Base-by-base conservation (phyloP, 1,140 invertebrate genomes). In the Zaprionus lachaisei region DNA sequence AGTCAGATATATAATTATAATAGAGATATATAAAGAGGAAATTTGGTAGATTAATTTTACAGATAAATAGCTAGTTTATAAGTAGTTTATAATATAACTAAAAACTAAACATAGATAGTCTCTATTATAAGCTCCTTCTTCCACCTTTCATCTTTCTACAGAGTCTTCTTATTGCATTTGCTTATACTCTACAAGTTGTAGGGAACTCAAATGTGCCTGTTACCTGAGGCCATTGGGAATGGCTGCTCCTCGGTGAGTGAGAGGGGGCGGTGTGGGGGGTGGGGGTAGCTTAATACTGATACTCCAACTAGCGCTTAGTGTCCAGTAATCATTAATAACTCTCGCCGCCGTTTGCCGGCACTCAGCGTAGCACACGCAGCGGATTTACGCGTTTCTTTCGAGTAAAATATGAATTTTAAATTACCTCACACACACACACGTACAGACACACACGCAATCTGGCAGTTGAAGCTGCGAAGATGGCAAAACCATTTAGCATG, bases 351-450 rank as follows among this genome's bases (percentile, higher is more conserved):
- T 66, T 84, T 56, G 81, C 81, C 69, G 81, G 78, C 84, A 87
- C 84, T 87, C 84, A 87, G 81, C 83, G 67, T 69, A 83, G 64
- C 20, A 38, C 49, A 49, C 49, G 61, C 55, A 78, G 38, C 57
- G 62, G 49, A 66, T 41, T 49, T 74, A 86, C 67, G 83, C 81
- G 80, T 84, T 84, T 77, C 62, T 68, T 70, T 41, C 70, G 65
- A 58, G 78, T 87, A 89, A 87, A 89, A 84, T 87, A 89, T 87
- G 81, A 89, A 89, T 83, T 89, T 87, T 81, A 87, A 83, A 89
- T 87, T 87, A 85, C 68, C 71, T 22, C 67, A 64, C 57, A 20
- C 55, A 54, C 61, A 55, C 38, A 34, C 14, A 28, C 47, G 26
- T 12, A 72, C 41, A 55, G 28, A 34, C 14, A 28, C 47, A 34